These are phyloP conservation scores for Actinostola sp. DNA, from an alignment of 92 coral and sea anemone genomes.

Conservation along the genomic window DNA sequence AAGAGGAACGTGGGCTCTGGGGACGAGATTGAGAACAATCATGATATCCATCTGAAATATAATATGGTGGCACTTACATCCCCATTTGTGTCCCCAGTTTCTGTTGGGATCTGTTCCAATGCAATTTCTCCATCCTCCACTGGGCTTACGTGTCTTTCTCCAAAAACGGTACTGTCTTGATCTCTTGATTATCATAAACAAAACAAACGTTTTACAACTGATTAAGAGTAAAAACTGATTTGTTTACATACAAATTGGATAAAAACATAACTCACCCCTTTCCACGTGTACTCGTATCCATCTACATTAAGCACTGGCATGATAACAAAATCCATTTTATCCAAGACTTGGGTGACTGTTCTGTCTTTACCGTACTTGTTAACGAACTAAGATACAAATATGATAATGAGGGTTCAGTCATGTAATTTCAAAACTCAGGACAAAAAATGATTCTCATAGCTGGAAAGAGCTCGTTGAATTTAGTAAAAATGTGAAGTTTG, in stretches of 20 bases:
- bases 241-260: background rate
- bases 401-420: no score
- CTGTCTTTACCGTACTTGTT: constrained; percentile 60
- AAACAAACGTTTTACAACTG: background rate
- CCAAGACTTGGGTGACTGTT: constrained; percentile 61
- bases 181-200: constrained; percentile 1
- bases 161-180: constrained; percentile 61
- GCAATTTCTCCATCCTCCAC: constrained; percentile 33
- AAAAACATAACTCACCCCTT: constrained; percentile 19
- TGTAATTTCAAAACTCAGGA: no score
- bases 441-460: no score
- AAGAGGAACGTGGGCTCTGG: no score
- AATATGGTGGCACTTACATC: constrained; percentile 46
- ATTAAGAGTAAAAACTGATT: no score
- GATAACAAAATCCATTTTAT: constrained; percentile 82
- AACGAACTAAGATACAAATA: constrained; percentile 64
- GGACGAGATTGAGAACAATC: background rate
- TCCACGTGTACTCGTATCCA: constrained; percentile 70
- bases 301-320: constrained; percentile 81
- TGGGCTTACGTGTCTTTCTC: constrained; percentile 83
- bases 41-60: background rate
- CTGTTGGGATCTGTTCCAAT: constrained; percentile 86
- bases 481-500: no score
- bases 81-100: constrained; percentile 84
- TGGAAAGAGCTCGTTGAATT: no score